Evolutionary conservation across 1,140 invertebrate species (phyloP).

Genomic region (Drosophila elegans): DNA sequence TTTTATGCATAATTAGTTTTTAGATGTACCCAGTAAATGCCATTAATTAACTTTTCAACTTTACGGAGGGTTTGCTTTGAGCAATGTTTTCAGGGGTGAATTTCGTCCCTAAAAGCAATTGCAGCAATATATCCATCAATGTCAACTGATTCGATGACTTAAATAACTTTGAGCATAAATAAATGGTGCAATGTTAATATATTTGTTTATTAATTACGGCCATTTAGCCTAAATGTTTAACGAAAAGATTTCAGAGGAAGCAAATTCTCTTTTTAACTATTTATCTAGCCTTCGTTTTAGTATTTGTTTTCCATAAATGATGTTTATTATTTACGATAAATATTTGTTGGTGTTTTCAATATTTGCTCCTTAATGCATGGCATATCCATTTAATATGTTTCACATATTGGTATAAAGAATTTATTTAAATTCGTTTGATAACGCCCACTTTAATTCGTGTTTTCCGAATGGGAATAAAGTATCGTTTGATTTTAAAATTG

Average conservation of each 20-base stretch:
- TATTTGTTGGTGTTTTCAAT: not conserved
- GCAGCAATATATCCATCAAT: conserved; percentile 18
- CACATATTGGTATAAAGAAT: not conserved
- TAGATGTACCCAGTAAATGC: conserved; percentile 73
- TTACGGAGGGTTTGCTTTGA: not conserved
- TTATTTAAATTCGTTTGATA: conserved; percentile 2
- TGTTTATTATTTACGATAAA: not conserved
- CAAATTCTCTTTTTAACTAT: no score
- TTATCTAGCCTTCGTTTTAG: no score
- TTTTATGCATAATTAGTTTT: conserved; percentile 84
- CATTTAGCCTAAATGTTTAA: not conserved
- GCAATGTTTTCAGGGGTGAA: not conserved
- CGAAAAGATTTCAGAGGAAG: not conserved
- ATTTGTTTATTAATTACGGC: not conserved
- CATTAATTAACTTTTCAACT: conserved; percentile 75
- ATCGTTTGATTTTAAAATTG: conserved; percentile 2
- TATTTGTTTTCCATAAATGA: not conserved
- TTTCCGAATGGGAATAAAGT: not conserved
- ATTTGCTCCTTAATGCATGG: not conserved
- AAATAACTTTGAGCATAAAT: not conserved
- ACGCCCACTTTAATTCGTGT: conserved; percentile 7
- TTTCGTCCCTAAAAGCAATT: not conserved
- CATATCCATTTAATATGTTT: not conserved
- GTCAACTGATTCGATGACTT: not conserved
- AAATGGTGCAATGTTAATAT: not conserved